Evolutionary conservation across 1,140 invertebrate genomes (phyloP).

Genomic region (Popillia japonica): DNA sequence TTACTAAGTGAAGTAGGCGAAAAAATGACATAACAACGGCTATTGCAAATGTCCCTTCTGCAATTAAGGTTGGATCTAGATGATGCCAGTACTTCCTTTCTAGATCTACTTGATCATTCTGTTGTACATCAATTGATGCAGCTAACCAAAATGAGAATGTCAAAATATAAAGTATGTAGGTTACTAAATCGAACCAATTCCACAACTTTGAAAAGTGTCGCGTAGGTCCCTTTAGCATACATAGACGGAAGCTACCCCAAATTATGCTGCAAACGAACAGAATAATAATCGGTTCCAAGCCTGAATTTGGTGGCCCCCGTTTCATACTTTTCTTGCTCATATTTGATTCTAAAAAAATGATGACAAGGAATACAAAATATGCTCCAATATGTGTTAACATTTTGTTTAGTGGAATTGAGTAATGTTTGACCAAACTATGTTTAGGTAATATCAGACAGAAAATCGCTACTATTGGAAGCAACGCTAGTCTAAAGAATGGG

Average conservation of each 20-base stretch:
- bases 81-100: conserved; percentile 75
- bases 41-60: conserved; percentile 76
- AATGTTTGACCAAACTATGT: conserved; percentile 59
- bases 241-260: conserved; percentile 63
- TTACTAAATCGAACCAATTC: conserved; percentile 65
- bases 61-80: conserved; percentile 74
- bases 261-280: conserved; percentile 61
- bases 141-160: conserved; percentile 65
- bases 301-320: conserved; percentile 65
- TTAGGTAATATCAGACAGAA: conserved; percentile 61
- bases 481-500: conserved; percentile 58
- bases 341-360: conserved; percentile 68
- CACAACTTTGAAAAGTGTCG: conserved; percentile 63
- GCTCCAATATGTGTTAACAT: conserved; percentile 68
- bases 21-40: conserved; percentile 77
- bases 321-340: conserved; percentile 61
- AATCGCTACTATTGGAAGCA: conserved; percentile 62
- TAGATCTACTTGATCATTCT: conserved; percentile 61
- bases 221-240: conserved; percentile 62
- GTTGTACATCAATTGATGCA: conserved; percentile 60
- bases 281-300: conserved; percentile 61
- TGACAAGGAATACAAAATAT: conserved; percentile 69
- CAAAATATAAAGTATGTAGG: conserved; percentile 61
- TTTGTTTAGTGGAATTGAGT: conserved; percentile 66
- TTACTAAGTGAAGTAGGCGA: conserved; percentile 66